Evolutionary conservation across 2,797 vertebrate genomes (phyloP).

Genomic region (Ciconia nigra): DNA sequence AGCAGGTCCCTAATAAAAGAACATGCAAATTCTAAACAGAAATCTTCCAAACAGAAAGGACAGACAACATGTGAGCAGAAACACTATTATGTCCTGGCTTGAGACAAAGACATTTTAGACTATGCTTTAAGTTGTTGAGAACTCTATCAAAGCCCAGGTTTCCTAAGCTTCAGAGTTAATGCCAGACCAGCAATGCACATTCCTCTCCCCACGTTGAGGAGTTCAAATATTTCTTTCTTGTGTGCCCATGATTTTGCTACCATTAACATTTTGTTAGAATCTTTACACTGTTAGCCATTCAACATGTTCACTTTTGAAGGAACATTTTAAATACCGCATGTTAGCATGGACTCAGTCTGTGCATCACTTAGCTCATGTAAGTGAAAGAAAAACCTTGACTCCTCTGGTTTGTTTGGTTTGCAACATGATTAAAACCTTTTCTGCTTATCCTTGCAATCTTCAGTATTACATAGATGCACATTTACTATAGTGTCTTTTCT

Average conservation of each 20-base stretch:
- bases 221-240: not conserved
- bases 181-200: not conserved
- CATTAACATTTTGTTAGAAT: not conserved
- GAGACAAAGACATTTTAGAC: not conserved
- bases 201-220: fast-evolving
- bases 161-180: not conserved
- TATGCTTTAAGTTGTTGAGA: not conserved
- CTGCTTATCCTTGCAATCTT: not conserved
- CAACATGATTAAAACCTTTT: not conserved
- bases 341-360: not conserved
- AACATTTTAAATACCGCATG: not conserved
- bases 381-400: not conserved
- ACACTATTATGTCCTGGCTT: not conserved
- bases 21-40: not conserved
- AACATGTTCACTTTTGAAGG: not conserved
- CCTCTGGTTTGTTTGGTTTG: not conserved
- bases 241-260: not conserved
- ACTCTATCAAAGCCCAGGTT: not conserved
- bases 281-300: not conserved
- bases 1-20: not conserved
- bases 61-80: not conserved
- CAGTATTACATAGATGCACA: not conserved
- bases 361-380: not conserved
- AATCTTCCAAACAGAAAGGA: not conserved
- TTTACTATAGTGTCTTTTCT: not conserved